phyloP scores from a whole-genome alignment of 1,140 invertebrate genomes.

The Orussus abietinus region DNA sequence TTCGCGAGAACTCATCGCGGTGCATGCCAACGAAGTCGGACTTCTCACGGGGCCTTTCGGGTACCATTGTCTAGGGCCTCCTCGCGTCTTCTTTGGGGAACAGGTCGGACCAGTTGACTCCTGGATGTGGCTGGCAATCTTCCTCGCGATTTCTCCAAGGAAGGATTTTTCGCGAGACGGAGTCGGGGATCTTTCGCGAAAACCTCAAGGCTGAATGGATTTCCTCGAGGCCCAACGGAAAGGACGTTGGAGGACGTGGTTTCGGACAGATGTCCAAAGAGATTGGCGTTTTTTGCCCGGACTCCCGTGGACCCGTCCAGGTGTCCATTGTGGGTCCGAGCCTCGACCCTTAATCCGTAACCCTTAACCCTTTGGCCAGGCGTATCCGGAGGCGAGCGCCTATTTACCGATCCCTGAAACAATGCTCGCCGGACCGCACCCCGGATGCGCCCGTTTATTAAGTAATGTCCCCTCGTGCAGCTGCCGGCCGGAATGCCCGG shows the following conservation, averaged over 20 bases:
- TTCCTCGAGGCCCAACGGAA: too few species aligned
- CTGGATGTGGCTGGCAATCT: too few species aligned
- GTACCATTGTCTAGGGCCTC: too few species aligned
- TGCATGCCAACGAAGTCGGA: too few species aligned
- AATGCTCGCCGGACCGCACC: constrained; percentile 49
- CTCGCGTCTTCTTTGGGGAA: too few species aligned
- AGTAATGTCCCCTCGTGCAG: constrained; percentile 40
- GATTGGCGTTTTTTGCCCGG: constrained; percentile 15
- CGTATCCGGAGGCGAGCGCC: constrained; percentile 37
- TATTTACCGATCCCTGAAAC: constrained; percentile 49
- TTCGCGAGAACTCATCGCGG: too few species aligned
- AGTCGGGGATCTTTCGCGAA: background rate
- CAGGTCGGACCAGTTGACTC: too few species aligned
- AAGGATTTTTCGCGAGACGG: background rate
- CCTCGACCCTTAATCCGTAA: constrained; percentile 35
- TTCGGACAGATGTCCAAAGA: constrained; percentile 30
- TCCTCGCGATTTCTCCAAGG: too few species aligned
- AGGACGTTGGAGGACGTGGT: too few species aligned
- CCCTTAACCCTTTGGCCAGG: constrained; percentile 40
- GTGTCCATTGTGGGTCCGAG: constrained; percentile 38
- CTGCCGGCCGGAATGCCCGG: constrained; percentile 33
- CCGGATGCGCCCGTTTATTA: constrained; percentile 47
- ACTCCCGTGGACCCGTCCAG: constrained; percentile 30
- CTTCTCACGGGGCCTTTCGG: too few species aligned
- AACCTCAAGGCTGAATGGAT: too few species aligned